These are phyloP conservation scores for Idaea dimidiata DNA, from an alignment of 2,888 invertebrate species.

Conservation along the genomic window DNA sequence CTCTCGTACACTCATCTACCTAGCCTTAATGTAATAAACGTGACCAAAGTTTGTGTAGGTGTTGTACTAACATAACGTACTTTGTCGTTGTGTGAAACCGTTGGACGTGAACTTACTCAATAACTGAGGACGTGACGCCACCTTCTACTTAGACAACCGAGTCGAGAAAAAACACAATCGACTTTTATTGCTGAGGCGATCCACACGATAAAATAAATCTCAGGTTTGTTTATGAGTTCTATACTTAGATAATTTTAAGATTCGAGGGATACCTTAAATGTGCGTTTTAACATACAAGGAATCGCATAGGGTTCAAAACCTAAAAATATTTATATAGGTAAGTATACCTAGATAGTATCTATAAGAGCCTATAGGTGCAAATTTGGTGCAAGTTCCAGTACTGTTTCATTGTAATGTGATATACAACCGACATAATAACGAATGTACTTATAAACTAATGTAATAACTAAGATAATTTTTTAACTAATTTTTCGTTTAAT, in stretches of 20 bases:
- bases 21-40: slow-evolving; percentile 27
- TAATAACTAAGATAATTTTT: background rate
- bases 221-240: slow-evolving; percentile 16
- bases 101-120: slow-evolving; percentile 29
- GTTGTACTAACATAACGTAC: slow-evolving; percentile 32
- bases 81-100: slow-evolving; percentile 36
- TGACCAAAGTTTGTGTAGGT: slow-evolving; percentile 33
- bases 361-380: too few relatives aligned
- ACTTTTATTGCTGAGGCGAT: slow-evolving; percentile 24
- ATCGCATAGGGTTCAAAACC: background rate
- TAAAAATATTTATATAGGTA: too few relatives aligned
- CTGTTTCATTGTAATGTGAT: background rate
- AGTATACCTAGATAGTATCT: too few relatives aligned
- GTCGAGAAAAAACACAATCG: slow-evolving; percentile 26
- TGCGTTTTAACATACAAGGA: background rate
- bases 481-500: background rate
- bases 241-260: slow-evolving; percentile 3
- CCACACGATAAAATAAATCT: slow-evolving; percentile 21
- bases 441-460: background rate
- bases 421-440: background rate
- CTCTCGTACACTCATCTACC: slow-evolving; percentile 26
- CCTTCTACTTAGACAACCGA: slow-evolving; percentile 19
- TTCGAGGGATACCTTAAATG: background rate
- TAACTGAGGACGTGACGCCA: slow-evolving; percentile 29
- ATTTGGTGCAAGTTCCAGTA: background rate